A percentile compares a stretch with the other conserved stretches of the same genome.
Evolutionary conservation across 2,113 vertebrate genomes (phyloP).

Genomic region (Centrocercus urophasianus): DNA sequence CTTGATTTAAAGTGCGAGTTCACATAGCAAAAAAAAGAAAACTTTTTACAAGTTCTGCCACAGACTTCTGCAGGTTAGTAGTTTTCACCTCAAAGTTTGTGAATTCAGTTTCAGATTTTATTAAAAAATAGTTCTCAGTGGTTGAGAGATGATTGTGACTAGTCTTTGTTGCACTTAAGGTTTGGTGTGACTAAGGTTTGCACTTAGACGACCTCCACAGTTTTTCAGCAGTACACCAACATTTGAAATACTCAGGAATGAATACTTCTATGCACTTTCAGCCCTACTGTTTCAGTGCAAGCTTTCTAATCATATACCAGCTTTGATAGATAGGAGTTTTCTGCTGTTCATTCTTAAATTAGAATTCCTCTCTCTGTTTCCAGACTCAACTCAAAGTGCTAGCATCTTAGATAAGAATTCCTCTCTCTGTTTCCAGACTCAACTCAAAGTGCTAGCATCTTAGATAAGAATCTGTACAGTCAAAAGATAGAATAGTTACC

Average conservation of each 20-base stretch:
- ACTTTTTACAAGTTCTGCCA: background rate
- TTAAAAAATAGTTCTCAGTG: background rate
- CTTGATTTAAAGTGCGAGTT: background rate
- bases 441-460: background rate
- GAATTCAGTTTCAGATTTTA: background rate
- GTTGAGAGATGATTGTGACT: background rate
- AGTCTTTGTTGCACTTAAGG: background rate
- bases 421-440: background rate
- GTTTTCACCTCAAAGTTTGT: background rate
- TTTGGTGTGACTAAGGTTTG: background rate
- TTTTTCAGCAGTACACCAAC: background rate
- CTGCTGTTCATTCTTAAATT: conserved; percentile 6
- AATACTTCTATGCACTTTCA: background rate
- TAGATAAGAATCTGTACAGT: background rate
- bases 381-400: background rate
- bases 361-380: background rate
- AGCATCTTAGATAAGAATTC: background rate
- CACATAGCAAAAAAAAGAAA: background rate
- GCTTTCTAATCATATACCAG: background rate
- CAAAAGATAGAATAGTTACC: conserved; percentile 2
- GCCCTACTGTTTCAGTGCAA: background rate
- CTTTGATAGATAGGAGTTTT: background rate
- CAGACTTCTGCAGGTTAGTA: background rate
- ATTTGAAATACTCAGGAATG: background rate
- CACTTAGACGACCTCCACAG: background rate